Percentiles rank a stretch among this genome's conserved stretches.
Conservation (phyloP, 2,888 invertebrate species). For the Orthosia gothica region DNA sequence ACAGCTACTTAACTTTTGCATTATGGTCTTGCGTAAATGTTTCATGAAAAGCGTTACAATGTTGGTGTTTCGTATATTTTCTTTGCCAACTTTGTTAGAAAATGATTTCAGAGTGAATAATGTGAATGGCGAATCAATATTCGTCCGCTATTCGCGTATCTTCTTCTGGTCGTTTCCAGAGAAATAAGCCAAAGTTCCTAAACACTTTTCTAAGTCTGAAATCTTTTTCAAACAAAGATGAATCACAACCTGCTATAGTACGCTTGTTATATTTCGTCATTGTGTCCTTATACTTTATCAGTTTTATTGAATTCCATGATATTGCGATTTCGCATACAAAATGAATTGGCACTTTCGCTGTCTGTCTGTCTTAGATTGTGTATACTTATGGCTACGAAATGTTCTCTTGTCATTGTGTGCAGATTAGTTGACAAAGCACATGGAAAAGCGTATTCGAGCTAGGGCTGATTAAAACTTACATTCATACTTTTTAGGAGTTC, state of each 20-base stretch:
- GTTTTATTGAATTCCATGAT: slow-evolving; percentile 76
- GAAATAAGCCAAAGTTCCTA: background rate
- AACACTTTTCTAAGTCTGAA: too few relatives aligned
- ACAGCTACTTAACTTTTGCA: slow-evolving; percentile 21
- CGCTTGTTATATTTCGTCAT: slow-evolving; percentile 15
- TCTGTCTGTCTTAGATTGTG: slow-evolving; percentile 72
- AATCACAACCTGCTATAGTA: too few relatives aligned
- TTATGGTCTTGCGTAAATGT: slow-evolving; percentile 17
- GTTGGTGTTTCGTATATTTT: background rate
- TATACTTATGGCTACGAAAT: slow-evolving; percentile 72
- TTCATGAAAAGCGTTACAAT: slow-evolving; percentile 17
- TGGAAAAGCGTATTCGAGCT: slow-evolving; percentile 59
- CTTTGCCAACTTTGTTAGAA: too few relatives aligned
- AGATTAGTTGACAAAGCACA: slow-evolving; percentile 75
- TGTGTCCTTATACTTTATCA: slow-evolving; percentile 2
- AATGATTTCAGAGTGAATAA: too few relatives aligned
- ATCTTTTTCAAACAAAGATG: too few relatives aligned
- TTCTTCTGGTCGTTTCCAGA: background rate
- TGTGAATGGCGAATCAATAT: too few relatives aligned
- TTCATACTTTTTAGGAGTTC: background rate
- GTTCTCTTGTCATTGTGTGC: slow-evolving; percentile 83
- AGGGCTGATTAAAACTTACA: slow-evolving; percentile 59
- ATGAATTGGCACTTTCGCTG: slow-evolving; percentile 85
- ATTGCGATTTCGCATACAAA: slow-evolving; percentile 85
- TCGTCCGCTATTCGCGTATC: too few relatives aligned